phyloP scores from a whole-genome alignment of 2,113 vertebrate genomes.

The Sula dactylatra region DNA sequence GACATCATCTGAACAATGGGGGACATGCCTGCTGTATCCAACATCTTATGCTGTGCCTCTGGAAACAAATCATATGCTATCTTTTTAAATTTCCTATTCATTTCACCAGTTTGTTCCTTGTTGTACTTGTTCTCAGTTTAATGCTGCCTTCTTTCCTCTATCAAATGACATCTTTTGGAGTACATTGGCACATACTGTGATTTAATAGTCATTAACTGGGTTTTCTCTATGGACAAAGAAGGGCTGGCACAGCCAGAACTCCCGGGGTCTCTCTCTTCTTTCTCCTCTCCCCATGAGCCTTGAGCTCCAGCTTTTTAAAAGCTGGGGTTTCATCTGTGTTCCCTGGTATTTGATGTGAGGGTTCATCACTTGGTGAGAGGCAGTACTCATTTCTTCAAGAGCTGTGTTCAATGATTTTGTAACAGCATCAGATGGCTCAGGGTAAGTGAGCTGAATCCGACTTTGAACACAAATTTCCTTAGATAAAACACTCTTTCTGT shows the following conservation, averaged over 20 bases:
- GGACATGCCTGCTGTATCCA: conserved; percentile 14
- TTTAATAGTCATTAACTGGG: conserved; percentile 32
- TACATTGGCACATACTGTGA: conserved; percentile 26
- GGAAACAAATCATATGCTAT: conserved; percentile 15
- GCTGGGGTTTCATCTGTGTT: background rate
- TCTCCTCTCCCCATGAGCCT: background rate
- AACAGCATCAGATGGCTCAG: background rate
- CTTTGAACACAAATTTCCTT: conserved; percentile 3
- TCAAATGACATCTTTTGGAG: conserved; percentile 51
- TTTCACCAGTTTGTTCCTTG: conserved; percentile 1
- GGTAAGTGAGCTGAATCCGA: background rate
- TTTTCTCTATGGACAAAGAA: conserved; percentile 24
- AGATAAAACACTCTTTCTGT: background rate
- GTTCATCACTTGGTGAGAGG: background rate
- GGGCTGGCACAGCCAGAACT: background rate
- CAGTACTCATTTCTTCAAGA: background rate
- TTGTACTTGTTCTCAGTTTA: conserved; percentile 29
- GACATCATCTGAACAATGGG: conserved; percentile 37
- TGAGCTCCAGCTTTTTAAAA: background rate
- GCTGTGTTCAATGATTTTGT: background rate
- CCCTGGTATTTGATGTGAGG: background rate
- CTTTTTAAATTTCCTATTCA: conserved; percentile 40
- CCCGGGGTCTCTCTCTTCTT: background rate
- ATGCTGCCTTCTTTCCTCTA: conserved; percentile 18
- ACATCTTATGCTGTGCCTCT: background rate